Evolutionary conservation across 2,797 vertebrate genomes (phyloP).

Genomic region (Halcyon leucocephala): DNA sequence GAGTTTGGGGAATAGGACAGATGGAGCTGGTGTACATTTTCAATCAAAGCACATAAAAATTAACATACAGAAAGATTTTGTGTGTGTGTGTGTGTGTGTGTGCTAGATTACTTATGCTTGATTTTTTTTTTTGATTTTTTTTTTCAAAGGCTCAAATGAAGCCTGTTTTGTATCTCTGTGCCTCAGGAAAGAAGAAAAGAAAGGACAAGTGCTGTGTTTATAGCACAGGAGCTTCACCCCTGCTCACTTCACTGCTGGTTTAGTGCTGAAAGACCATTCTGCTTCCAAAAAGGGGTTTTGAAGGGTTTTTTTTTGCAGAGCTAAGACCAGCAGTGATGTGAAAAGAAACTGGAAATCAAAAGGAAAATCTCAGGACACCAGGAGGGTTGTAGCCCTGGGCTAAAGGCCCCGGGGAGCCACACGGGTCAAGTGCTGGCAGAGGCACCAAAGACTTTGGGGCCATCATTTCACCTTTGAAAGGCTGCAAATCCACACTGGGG

Average conservation of each 20-base stretch:
- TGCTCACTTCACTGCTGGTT: not conserved
- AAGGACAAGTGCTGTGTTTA: not conserved
- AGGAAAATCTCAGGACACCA: not conserved
- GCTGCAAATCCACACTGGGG: not conserved
- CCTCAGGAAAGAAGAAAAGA: conserved; percentile 15
- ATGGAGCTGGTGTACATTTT: conserved; percentile 42
- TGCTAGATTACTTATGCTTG: conserved; percentile 16
- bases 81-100: not conserved
- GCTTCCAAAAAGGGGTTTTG: not conserved
- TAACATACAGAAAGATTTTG: conserved; percentile 41
- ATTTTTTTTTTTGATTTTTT: not conserved
- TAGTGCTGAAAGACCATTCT: not conserved
- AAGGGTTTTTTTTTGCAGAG: not conserved
- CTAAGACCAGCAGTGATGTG: not conserved
- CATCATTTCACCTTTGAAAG: not conserved
- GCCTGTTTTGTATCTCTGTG: conserved; percentile 23
- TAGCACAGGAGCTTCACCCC: not conserved
- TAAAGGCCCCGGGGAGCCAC: not conserved
- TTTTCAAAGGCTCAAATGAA: conserved; percentile 27
- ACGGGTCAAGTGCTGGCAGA: not conserved
- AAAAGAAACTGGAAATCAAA: not conserved
- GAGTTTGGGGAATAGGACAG: conserved; percentile 62
- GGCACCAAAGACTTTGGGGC: not conserved
- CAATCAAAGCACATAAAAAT: conserved; percentile 56
- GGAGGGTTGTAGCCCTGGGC: not conserved